Evolutionary conservation across 2,888 invertebrate species (phyloP).

Genomic region (Diplolepis rosae): DNA sequence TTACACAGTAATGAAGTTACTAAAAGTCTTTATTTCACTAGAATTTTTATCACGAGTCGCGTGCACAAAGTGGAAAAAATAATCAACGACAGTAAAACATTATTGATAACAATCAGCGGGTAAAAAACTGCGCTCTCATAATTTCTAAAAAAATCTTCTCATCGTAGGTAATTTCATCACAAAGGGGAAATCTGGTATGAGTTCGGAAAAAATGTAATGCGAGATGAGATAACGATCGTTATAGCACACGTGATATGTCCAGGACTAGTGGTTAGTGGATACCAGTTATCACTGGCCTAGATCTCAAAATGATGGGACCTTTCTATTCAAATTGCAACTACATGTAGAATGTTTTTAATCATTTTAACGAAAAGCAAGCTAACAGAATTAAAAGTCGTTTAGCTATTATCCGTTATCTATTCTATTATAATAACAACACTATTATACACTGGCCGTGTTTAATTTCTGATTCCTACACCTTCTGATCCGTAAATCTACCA

Average conservation of each 20-base stretch:
- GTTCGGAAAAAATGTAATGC: slow-evolving; percentile 9
- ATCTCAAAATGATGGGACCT: slow-evolving; percentile 6
- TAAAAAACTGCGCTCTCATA: neutral
- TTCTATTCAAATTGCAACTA: neutral
- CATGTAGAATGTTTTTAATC: slow-evolving; percentile 6
- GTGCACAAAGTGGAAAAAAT: neutral
- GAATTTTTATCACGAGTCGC: neutral
- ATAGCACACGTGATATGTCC: slow-evolving; percentile 9
- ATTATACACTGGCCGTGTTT: too few relatives aligned
- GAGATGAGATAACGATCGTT: slow-evolving; percentile 18
- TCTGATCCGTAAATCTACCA: too few relatives aligned
- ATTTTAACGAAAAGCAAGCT: slow-evolving; percentile 4
- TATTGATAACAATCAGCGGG: neutral
- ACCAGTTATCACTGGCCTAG: slow-evolving; percentile 17
- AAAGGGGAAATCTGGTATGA: slow-evolving; percentile 4
- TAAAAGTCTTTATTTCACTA: too few relatives aligned
- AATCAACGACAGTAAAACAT: neutral
- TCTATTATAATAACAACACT: too few relatives aligned
- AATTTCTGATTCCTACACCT: too few relatives aligned
- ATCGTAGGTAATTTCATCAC: slow-evolving; percentile 6
- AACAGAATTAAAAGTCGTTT: too few relatives aligned
- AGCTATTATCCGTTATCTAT: too few relatives aligned
- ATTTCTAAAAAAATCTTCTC: slow-evolving; percentile 8
- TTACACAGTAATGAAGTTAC: too few relatives aligned
- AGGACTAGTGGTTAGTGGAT: neutral